Evolutionary conservation across 2,888 invertebrate genomes (phyloP), one percentile per base, ranked within the genome.

Genomic region (Sylvicola fuscatus): DNA sequence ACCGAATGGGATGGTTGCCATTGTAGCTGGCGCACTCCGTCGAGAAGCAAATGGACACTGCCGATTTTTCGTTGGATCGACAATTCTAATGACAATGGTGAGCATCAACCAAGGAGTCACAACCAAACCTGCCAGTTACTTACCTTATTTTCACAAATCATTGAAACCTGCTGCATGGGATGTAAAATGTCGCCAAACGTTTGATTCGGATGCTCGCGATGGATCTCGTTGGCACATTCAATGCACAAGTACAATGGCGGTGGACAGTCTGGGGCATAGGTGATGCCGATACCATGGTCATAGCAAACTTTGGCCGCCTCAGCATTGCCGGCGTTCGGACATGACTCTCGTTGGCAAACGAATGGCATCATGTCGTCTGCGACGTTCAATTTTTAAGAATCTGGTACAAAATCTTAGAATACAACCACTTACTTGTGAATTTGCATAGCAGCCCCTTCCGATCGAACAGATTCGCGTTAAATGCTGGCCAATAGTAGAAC

Each of bases 401-500:
- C 5, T 8, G 7, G n/a, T 10, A 4, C 14, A 29, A 13, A 8
- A 29, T 13, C 4, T 4, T 29, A 10, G 12, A 13, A 5, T 13
- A 13, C n/a, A 10, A n/a, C n/a, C 29, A 58, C 63, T 64, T 52
- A 84, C 87, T 83, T 43, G 83, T 77, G 49, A 87, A 76, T 64
- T 86, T 86, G 49, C 84, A 80, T 37, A 87, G 73, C 38, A 87
- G 67, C 3, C 82, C 81, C 49, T 83, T 81, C 37, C 89, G 68
- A 54, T 95, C 95, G 48, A 89, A 83, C 5, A 90, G 70, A 50
- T 84, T 83, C 15, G 92, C 83, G 59, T 95, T 92, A 49, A 97
- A 82, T 3, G 93, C 84, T 3, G 98, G 98, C 95, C 97, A 98
- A 58, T 98, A 98, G 64, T 95, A 92, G 62, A 98, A 97, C 34